These are phyloP conservation scores for Chelonus formosanus DNA, from an alignment of 2,888 invertebrate genomes.

Conservation along the genomic window DNA sequence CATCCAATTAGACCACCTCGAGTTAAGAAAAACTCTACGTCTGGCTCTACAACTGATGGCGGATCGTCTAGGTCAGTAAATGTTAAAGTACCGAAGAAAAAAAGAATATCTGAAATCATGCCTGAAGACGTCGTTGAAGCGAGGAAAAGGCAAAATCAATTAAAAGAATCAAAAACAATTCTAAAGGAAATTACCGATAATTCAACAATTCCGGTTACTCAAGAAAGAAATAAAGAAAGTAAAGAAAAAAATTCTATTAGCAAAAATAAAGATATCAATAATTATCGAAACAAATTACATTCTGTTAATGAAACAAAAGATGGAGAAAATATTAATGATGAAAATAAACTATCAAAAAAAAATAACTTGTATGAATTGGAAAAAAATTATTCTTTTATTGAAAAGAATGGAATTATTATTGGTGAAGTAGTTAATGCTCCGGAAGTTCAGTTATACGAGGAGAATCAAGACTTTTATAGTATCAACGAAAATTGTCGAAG, in stretches of 20 bases:
- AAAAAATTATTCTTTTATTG: slow-evolving; percentile 38
- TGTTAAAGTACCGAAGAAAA: slow-evolving; percentile 45
- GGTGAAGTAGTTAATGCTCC: slow-evolving; percentile 25
- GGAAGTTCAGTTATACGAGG: slow-evolving; percentile 43
- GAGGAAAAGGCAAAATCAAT: slow-evolving; percentile 44
- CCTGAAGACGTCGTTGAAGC: slow-evolving; percentile 58
- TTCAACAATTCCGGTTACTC: slow-evolving; percentile 5
- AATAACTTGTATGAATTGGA: slow-evolving; percentile 35
- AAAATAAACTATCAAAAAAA: slow-evolving; percentile 31
- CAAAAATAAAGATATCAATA: slow-evolving; percentile 9
- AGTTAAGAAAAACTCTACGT: slow-evolving; percentile 75
- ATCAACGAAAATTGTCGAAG: slow-evolving; percentile 25
- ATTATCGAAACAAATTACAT: slow-evolving; percentile 30
- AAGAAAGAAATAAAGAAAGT: slow-evolving; percentile 15
- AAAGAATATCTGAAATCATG: slow-evolving; percentile 54
- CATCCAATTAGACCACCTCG: slow-evolving; percentile 78
- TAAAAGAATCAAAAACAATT: slow-evolving; percentile 19
- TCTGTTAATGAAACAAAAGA: slow-evolving; percentile 11
- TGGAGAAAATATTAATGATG: slow-evolving; percentile 36
- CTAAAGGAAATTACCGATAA: slow-evolving; percentile 31
- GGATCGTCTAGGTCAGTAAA: slow-evolving; percentile 49
- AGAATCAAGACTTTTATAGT: slow-evolving; percentile 42
- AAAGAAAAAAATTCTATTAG: slow-evolving; percentile 15
- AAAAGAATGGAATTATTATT: slow-evolving; percentile 33
- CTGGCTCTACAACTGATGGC: slow-evolving; percentile 49